Conservation (phyloP, 2,797 vertebrate genomes). For the Pseudomugil gertrudae region DNA sequence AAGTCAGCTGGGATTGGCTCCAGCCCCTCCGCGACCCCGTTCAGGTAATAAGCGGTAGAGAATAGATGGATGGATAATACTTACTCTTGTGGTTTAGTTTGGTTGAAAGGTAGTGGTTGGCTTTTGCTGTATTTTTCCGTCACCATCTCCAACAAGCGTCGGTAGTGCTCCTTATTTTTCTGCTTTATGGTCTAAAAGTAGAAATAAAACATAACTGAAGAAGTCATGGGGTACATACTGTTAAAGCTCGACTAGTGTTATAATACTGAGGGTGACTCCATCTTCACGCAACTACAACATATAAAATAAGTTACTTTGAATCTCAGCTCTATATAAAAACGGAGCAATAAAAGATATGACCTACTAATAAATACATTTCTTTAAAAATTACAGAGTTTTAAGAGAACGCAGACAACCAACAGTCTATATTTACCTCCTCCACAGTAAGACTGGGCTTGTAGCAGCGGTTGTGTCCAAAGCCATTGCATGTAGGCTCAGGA, state of each 20-base stretch:
- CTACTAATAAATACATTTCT: neutral
- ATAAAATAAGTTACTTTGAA: neutral
- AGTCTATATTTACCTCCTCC: slow-evolving; percentile 76
- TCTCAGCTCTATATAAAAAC: neutral
- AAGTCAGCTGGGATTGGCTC: no score
- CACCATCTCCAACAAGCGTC: slow-evolving; percentile 82
- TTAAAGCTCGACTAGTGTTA: neutral
- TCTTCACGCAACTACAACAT: neutral
- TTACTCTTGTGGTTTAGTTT: slow-evolving; percentile 80
- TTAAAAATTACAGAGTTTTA: neutral
- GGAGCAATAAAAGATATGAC: neutral
- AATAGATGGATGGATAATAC: slow-evolving; percentile 15
- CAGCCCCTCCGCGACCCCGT: no score
- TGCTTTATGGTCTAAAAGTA: slow-evolving; percentile 78
- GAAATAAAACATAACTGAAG: slow-evolving; percentile 12
- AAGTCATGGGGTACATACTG: neutral
- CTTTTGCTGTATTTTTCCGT: slow-evolving; percentile 81
- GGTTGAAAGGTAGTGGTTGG: slow-evolving; percentile 81
- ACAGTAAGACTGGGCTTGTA: slow-evolving; percentile 81
- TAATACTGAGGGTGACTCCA: no score
- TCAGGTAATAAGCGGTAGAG: no score
- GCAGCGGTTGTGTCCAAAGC: slow-evolving; percentile 64
- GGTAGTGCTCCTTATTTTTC: slow-evolving; percentile 82
- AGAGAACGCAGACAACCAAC: neutral
- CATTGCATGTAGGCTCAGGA: slow-evolving; percentile 46